Evolutionary conservation across 2,888 invertebrate genomes (phyloP).

Genomic region (Branchipolynoe longqiensis): DNA sequence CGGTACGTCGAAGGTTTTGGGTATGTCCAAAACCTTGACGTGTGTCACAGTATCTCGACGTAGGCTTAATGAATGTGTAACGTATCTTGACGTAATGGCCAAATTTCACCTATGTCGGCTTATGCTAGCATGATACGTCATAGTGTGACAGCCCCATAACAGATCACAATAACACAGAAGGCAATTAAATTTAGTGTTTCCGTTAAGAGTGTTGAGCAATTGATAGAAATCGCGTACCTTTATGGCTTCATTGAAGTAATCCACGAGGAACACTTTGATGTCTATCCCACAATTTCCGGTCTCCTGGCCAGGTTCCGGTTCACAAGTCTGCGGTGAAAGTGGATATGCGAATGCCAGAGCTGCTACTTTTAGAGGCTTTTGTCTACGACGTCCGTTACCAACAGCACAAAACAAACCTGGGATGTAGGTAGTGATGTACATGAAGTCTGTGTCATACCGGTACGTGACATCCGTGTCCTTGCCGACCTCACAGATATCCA

Average conservation of each 20-base stretch:
- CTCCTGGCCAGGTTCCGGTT: conserved; percentile 44
- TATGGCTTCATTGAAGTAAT: conserved; percentile 23
- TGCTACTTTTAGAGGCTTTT: conserved; percentile 37
- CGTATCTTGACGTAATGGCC: too few relatives aligned
- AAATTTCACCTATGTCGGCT: too few relatives aligned
- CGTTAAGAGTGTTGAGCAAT: too few relatives aligned
- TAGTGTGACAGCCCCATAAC: too few relatives aligned
- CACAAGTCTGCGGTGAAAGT: conserved; percentile 34
- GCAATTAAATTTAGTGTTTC: too few relatives aligned
- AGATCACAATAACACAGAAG: too few relatives aligned
- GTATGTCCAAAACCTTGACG: too few relatives aligned
- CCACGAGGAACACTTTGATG: conserved; percentile 33
- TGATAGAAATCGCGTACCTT: not conserved
- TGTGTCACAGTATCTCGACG: too few relatives aligned
- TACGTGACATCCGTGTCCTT: not conserved
- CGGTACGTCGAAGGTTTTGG: too few relatives aligned
- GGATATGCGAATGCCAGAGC: conserved; percentile 39
- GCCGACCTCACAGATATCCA: conserved; percentile 7
- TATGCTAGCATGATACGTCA: too few relatives aligned
- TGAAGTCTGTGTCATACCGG: conserved; percentile 21
- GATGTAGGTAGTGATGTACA: not conserved
- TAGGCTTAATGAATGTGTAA: too few relatives aligned
- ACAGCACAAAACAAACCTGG: conserved; percentile 46
- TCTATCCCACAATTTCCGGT: conserved; percentile 29
- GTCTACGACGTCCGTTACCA: not conserved